Conservation (phyloP, 2,113 vertebrate species). For the Sphaerodactylus townsendi region DNA sequence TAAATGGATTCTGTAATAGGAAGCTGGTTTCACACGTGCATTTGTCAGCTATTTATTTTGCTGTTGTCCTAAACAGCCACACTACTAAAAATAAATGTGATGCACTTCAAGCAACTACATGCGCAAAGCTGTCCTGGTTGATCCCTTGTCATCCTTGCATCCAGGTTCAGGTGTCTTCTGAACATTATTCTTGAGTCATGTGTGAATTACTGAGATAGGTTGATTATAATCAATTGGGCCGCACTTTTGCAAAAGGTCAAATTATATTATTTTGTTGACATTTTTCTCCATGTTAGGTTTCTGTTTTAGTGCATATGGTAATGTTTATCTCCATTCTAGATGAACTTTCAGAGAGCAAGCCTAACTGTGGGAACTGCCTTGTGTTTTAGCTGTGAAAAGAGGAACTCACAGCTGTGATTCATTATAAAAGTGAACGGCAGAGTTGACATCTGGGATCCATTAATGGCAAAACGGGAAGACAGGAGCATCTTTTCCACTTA, state of each 20-base stretch:
- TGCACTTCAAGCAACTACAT: not conserved
- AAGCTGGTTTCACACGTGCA: not conserved
- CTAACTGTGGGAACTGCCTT: conserved; percentile 7
- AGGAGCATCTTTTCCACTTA: not conserved
- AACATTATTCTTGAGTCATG: not conserved
- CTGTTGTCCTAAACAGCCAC: not conserved
- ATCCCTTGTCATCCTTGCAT: not conserved
- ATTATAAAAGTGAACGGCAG: conserved; percentile 15
- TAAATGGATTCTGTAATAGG: not conserved
- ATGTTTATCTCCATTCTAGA: not conserved
- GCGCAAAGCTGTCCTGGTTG: not conserved
- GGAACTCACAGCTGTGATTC: conserved; percentile 32
- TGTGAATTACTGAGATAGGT: not conserved
- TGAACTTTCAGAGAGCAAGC: conserved; percentile 12
- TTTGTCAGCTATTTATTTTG: not conserved
- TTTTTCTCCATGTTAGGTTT: not conserved
- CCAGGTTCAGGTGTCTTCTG: not conserved
- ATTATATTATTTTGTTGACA: not conserved
- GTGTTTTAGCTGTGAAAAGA: not conserved
- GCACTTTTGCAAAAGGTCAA: not conserved
- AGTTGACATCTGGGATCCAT: conserved; percentile 8
- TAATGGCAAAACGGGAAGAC: conserved; percentile 13
- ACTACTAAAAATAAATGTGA: not conserved
- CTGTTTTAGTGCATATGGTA: not conserved
- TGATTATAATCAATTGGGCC: not conserved